Percentiles rank a stretch among this genome's conserved stretches.
phyloP scores from a whole-genome alignment of 2,113 vertebrate species.

The Pseudopodoces humilis region DNA sequence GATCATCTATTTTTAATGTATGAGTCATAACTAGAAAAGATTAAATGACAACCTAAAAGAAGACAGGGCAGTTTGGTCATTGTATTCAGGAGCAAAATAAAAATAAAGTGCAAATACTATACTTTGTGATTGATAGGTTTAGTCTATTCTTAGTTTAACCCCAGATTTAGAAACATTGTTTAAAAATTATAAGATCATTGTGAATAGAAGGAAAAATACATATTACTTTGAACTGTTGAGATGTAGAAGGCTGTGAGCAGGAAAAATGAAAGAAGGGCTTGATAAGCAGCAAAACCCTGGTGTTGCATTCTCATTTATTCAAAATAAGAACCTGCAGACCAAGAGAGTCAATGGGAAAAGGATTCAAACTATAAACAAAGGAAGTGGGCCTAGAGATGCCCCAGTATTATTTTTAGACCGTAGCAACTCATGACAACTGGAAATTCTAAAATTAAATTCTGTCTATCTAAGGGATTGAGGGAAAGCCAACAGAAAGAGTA shows the following conservation, averaged over 20 bases:
- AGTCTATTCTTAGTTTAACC: background rate
- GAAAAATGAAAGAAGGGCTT: background rate
- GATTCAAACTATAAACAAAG: background rate
- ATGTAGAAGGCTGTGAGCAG: background rate
- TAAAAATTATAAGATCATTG: background rate
- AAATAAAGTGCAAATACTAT: background rate
- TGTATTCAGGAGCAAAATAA: background rate
- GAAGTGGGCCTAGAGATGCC: background rate
- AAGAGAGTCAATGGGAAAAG: background rate
- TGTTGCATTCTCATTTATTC: background rate
- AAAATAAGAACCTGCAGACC: background rate
- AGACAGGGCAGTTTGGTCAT: background rate
- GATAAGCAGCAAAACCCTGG: background rate
- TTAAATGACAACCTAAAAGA: background rate
- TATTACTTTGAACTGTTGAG: background rate
- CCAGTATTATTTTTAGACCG: background rate
- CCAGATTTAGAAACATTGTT: background rate
- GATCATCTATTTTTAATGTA: slow-evolving; percentile 27
- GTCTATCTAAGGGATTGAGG: background rate
- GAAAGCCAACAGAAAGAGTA: background rate
- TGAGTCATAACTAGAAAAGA: slow-evolving; percentile 37
- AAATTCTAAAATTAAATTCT: background rate
- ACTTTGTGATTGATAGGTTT: background rate
- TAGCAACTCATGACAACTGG: background rate
- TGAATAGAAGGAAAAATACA: background rate